These are phyloP conservation scores for Poicephalus meyeri DNA, from an alignment of 2,113 vertebrate species.

Conservation along the genomic window DNA sequence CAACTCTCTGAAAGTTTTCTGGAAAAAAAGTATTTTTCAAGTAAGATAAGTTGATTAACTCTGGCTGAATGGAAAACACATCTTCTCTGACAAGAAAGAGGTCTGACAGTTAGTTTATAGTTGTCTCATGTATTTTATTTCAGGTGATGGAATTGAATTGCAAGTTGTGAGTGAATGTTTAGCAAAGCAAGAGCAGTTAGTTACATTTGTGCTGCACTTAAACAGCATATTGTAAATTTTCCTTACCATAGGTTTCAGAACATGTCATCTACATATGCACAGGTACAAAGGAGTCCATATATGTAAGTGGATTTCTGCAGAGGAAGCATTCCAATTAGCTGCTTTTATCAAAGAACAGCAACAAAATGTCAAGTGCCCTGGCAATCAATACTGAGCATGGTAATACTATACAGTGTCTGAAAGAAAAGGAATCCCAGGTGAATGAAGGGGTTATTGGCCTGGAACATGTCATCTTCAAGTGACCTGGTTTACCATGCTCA, in stretches of 20 bases:
- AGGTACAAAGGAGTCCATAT: not conserved
- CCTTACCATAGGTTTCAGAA: not conserved
- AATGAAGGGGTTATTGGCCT: not conserved
- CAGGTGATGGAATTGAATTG: conserved; percentile 31
- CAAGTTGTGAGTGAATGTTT: not conserved
- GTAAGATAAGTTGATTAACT: not conserved
- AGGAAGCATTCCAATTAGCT: conserved; percentile 13
- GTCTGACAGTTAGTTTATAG: conserved; percentile 34
- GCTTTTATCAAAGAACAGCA: conserved; percentile 15
- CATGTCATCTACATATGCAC: not conserved
- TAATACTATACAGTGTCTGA: conserved; percentile 10
- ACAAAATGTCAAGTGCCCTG: conserved; percentile 10
- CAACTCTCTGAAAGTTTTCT: not conserved
- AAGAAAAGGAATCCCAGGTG: not conserved
- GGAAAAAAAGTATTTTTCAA: not conserved
- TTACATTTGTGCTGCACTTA: not conserved
- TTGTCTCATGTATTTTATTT: conserved; percentile 45
- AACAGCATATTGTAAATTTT: not conserved
- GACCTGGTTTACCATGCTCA: not conserved
- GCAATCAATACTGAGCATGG: not conserved
- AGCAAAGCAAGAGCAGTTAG: not conserved
- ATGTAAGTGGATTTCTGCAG: not conserved
- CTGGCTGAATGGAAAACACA: not conserved
- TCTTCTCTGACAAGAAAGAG: conserved; percentile 13
- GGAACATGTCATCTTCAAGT: not conserved